phyloP scores from a whole-genome alignment of 2,888 invertebrate genomes.

The Scaptomyza flava region DNA sequence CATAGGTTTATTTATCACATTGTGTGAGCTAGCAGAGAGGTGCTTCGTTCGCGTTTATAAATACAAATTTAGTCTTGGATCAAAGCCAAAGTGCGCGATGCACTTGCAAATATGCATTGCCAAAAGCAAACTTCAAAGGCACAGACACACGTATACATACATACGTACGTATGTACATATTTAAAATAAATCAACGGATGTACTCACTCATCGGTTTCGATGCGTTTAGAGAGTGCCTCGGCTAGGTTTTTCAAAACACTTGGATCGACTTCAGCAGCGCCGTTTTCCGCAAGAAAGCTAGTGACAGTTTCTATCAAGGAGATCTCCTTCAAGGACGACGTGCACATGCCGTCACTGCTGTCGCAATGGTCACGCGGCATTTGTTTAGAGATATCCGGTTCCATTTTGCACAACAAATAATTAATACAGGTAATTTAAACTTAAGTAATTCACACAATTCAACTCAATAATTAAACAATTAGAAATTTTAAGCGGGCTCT shows the following conservation, averaged over 20 bases:
- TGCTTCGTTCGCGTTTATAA: constrained; percentile 18
- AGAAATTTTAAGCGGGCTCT: constrained; percentile 64
- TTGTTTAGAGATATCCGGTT: constrained; percentile 61
- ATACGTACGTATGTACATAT: constrained; percentile 7
- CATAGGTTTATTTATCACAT: constrained; percentile 9
- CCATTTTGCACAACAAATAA: constrained; percentile 45
- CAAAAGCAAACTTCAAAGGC: constrained; percentile 50
- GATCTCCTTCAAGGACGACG: constrained; percentile 71
- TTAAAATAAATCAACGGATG: constrained; percentile 22
- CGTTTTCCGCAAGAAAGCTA: constrained; percentile 78
- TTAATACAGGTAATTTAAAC: not conserved
- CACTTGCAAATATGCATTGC: constrained; percentile 53
- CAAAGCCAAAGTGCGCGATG: constrained; percentile 49
- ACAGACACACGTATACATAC: constrained; percentile 17
- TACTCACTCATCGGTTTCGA: constrained; percentile 74
- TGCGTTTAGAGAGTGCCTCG: constrained; percentile 72
- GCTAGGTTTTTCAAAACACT: constrained; percentile 73
- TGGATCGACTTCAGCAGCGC: constrained; percentile 74
- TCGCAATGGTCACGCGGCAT: constrained; percentile 52
- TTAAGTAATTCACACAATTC: not conserved
- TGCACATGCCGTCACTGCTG: constrained; percentile 47
- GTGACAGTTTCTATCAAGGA: constrained; percentile 77
- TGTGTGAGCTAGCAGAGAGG: constrained; percentile 22
- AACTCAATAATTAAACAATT: constrained; percentile 31
- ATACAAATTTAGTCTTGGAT: constrained; percentile 58